These are phyloP conservation scores for Colistium nudipinnis DNA, from an alignment of 2,113 vertebrate genomes.

Conservation along the genomic window DNA sequence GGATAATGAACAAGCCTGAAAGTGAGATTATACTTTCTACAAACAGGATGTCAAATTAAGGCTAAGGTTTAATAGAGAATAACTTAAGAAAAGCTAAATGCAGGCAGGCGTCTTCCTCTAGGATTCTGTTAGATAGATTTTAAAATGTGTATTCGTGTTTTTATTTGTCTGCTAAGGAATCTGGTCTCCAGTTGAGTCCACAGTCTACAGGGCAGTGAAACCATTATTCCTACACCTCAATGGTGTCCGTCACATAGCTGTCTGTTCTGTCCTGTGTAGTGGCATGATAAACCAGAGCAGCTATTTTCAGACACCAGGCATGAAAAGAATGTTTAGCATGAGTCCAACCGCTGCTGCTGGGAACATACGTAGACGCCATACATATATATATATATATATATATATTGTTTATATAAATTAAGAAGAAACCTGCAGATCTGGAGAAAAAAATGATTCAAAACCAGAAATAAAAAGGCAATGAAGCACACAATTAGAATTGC, in stretches of 20 bases:
- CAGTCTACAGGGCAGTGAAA: background rate
- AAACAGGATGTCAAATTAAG: too few species aligned
- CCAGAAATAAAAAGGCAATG: too few species aligned
- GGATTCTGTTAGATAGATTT: too few species aligned
- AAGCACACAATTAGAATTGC: too few species aligned
- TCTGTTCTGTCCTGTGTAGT: background rate
- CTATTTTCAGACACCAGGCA: conserved; percentile 70
- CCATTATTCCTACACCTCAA: conserved; percentile 2
- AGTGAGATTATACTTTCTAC: background rate
- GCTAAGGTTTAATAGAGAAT: too few species aligned
- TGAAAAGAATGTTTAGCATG: conserved; percentile 53
- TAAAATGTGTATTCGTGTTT: too few species aligned
- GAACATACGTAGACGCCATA: background rate
- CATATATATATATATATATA: background rate
- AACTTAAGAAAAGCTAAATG: too few species aligned
- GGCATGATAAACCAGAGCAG: background rate
- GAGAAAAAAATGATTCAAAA: background rate
- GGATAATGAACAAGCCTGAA: background rate
- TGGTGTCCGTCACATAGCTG: conserved; percentile 2
- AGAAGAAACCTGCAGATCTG: background rate
- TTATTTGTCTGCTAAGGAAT: too few species aligned
- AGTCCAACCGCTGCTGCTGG: background rate
- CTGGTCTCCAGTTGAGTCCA: too few species aligned
- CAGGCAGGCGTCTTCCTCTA: too few species aligned
- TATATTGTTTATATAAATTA: conserved; percentile 7